Percentiles rank a stretch among this genome's conserved stretches.
phyloP scores from a whole-genome alignment of 35 echinoderm and acorn worm genomes.

The Amphiura filiformis region DNA sequence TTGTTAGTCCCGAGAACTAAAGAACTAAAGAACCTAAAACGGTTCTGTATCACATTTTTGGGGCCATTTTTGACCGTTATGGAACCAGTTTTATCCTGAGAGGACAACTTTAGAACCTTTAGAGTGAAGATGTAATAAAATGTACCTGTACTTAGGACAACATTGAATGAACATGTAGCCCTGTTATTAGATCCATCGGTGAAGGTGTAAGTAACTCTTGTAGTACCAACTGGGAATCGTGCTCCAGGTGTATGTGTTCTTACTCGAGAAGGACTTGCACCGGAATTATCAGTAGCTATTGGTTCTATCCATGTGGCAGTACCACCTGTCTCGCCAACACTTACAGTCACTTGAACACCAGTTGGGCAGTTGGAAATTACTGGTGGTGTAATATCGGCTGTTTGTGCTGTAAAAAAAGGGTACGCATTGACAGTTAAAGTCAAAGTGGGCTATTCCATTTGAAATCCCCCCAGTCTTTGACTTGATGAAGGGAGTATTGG shows the following conservation, averaged over 20 bases:
- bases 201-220: slow-evolving; percentile 33
- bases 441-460: no score
- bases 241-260: slow-evolving; percentile 12
- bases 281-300: slow-evolving; percentile 19
- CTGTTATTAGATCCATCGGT: slow-evolving; percentile 4
- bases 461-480: no score
- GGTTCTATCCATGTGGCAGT: slow-evolving; percentile 28
- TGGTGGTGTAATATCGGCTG: not conserved
- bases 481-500: no score
- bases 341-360: not conserved
- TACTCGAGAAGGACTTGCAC: not conserved
- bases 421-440: no score
- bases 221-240: slow-evolving; percentile 19
- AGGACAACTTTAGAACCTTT: no score
- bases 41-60: no score
- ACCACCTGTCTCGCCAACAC: not conserved
- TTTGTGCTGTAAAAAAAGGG: no score
- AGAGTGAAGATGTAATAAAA: no score
- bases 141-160: slow-evolving; percentile 17
- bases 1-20: no score
- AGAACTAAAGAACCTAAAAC: no score
- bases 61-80: no score
- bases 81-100: no score
- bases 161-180: not conserved
- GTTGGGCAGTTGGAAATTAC: slow-evolving; percentile 5